Conservation (phyloP, 92 coral and sea anemone species). For the Porites divaricata region DNA sequence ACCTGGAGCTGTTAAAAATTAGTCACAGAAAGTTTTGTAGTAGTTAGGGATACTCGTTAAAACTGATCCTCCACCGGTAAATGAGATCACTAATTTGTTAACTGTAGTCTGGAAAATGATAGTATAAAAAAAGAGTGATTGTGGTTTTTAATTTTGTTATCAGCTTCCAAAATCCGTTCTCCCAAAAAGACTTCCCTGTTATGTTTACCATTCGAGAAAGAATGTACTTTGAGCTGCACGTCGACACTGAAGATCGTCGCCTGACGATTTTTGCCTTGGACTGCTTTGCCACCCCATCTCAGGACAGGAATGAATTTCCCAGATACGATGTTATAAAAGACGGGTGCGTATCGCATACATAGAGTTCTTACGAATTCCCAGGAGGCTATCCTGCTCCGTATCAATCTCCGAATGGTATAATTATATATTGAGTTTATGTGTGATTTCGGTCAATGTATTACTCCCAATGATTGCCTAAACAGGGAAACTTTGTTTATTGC, state of each 20-base stretch:
- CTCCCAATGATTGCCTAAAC: too few species aligned
- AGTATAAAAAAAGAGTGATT: background rate
- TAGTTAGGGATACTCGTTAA: too few species aligned
- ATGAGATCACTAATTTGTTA: too few species aligned
- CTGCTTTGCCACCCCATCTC: slow-evolving; percentile 36
- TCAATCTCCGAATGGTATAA: too few species aligned
- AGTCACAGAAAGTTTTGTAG: too few species aligned
- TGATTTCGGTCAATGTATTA: background rate
- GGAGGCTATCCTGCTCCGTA: too few species aligned
- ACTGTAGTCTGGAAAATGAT: too few species aligned
- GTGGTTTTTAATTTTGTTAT: too few species aligned
- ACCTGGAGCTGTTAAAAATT: too few species aligned
- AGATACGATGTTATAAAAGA: slow-evolving; percentile 26
- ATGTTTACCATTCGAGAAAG: slow-evolving; percentile 5
- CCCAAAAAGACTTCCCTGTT: slow-evolving; percentile 29
- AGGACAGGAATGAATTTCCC: slow-evolving; percentile 30
- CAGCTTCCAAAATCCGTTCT: slow-evolving; percentile 12
- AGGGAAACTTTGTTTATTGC: background rate
- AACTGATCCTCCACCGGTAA: too few species aligned
- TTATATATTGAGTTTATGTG: too few species aligned
- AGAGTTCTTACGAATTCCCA: too few species aligned
- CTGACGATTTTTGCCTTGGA: slow-evolving; percentile 29
- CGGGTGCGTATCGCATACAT: background rate
- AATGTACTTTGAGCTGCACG: slow-evolving; percentile 2
- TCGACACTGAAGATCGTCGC: slow-evolving; percentile 18